A percentile compares a stretch with the other conserved stretches of the same genome.
These are phyloP conservation scores for Dermatophagoides farinae DNA, from an alignment of 1,140 invertebrate genomes.

Conservation along the genomic window DNA sequence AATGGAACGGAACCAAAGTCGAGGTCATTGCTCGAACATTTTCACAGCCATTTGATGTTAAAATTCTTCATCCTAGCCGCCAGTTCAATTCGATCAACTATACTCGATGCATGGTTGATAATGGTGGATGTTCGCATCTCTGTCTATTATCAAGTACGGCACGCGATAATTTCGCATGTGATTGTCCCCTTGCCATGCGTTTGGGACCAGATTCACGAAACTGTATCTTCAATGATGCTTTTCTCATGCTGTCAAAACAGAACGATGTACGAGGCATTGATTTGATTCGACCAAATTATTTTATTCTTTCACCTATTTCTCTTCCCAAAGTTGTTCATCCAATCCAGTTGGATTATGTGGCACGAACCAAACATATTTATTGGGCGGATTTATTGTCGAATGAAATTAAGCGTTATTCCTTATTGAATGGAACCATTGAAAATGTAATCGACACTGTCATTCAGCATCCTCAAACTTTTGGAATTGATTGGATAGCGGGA, in stretches of 20 bases:
- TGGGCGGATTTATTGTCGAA: slow-evolving; percentile 54
- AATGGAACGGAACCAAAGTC: slow-evolving; percentile 39
- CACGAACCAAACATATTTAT: slow-evolving; percentile 42
- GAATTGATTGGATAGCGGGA: slow-evolving; percentile 51
- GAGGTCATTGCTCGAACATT: slow-evolving; percentile 35
- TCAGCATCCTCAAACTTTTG: slow-evolving; percentile 32
- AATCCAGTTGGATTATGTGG: slow-evolving; percentile 43
- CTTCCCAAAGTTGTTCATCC: slow-evolving; percentile 33
- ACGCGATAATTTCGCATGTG: slow-evolving; percentile 36
- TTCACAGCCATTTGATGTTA: slow-evolving; percentile 63
- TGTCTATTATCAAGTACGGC: slow-evolving; percentile 38
- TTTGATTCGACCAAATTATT: slow-evolving; percentile 44
- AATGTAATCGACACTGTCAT: slow-evolving; percentile 48
- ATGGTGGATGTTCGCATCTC: slow-evolving; percentile 40
- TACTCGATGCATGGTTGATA: slow-evolving; percentile 33
- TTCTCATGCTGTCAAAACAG: slow-evolving; percentile 46
- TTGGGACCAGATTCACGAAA: slow-evolving; percentile 38
- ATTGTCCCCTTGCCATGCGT: slow-evolving; percentile 56
- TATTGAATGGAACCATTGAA: slow-evolving; percentile 41
- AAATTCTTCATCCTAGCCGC: slow-evolving; percentile 53
- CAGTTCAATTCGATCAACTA: slow-evolving; percentile 33
- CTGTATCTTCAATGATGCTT: slow-evolving; percentile 48
- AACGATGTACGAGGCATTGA: slow-evolving; percentile 66
- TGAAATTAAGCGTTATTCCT: slow-evolving; percentile 45
- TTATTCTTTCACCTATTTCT: slow-evolving; percentile 52